Conservation (phyloP, 2,797 vertebrate species). For the Anableps anableps region DNA sequence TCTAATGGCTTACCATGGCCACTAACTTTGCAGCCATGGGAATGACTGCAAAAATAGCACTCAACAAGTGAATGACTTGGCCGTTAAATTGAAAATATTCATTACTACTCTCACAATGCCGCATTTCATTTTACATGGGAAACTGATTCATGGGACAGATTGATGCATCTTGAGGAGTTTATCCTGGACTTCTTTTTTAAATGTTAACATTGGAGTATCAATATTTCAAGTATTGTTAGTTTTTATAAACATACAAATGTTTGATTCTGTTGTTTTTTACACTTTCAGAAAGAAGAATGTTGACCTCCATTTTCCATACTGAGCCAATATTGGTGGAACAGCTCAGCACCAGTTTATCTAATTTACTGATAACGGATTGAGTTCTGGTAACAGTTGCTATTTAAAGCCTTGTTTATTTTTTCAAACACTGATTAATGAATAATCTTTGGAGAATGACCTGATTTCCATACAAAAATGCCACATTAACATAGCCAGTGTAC, state of each 20-base stretch:
- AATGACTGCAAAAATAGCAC: too few species aligned
- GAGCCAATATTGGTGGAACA: background rate
- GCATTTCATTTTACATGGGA: background rate
- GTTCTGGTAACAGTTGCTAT: background rate
- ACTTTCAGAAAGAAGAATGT: background rate
- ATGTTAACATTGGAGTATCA: background rate
- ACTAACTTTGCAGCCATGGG: conserved; percentile 47
- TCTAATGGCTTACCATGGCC: conserved; percentile 29
- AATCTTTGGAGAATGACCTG: background rate
- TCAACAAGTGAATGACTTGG: conserved; percentile 17
- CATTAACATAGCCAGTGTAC: background rate
- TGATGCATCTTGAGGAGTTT: background rate
- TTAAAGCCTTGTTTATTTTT: background rate
- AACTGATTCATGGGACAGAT: background rate
- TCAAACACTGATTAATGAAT: background rate
- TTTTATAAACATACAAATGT: background rate
- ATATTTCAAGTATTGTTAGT: background rate
- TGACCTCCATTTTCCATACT: background rate
- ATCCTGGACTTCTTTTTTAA: background rate
- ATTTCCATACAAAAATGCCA: background rate
- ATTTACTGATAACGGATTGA: background rate
- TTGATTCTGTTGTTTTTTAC: background rate
- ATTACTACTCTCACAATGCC: background rate
- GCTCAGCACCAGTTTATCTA: background rate
- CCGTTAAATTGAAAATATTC: background rate